Evolutionary conservation across 2,888 invertebrate species (phyloP).

Genomic region (Thalpophila matura): DNA sequence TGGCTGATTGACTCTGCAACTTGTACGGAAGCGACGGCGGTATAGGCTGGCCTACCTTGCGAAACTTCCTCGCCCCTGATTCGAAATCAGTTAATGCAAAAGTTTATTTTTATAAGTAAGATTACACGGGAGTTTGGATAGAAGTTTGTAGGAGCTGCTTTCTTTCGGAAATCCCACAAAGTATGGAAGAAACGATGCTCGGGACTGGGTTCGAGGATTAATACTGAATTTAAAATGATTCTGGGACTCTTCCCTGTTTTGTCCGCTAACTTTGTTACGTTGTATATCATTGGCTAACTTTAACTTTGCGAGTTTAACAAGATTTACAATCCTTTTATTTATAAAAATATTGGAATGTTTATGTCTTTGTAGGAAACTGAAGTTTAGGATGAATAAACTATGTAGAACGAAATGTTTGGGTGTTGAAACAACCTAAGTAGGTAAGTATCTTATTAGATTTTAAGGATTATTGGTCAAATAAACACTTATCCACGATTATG

Average conservation of each 20-base stretch:
- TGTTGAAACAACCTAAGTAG: neutral
- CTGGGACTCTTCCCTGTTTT: conserved; percentile 78
- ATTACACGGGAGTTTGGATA: conserved; percentile 88
- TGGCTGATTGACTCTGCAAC: conserved; percentile 85
- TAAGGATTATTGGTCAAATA: conserved; percentile 9
- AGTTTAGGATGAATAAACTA: conserved; percentile 4
- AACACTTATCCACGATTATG: conserved; percentile 5
- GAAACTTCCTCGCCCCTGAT: conserved; percentile 84
- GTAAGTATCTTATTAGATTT: conserved; percentile 3
- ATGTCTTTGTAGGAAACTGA: conserved; percentile 36
- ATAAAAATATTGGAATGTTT: conserved; percentile 45
- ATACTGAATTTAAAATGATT: conserved; percentile 88
- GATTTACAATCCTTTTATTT: conserved; percentile 68
- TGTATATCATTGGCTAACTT: conserved; percentile 77
- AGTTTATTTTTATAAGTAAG: conserved; percentile 92
- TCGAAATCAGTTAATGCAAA: conserved; percentile 91
- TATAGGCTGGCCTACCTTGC: conserved; percentile 82
- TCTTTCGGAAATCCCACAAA: conserved; percentile 87
- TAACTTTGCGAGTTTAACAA: conserved; percentile 69
- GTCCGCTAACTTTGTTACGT: conserved; percentile 77
- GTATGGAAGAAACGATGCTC: conserved; percentile 85
- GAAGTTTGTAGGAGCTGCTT: conserved; percentile 87
- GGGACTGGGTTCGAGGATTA: conserved; percentile 84
- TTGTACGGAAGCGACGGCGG: conserved; percentile 76
- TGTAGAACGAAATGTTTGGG: neutral